Base-by-base conservation (phyloP, 2,797 vertebrate species). In the Danio kyathit region DNA sequence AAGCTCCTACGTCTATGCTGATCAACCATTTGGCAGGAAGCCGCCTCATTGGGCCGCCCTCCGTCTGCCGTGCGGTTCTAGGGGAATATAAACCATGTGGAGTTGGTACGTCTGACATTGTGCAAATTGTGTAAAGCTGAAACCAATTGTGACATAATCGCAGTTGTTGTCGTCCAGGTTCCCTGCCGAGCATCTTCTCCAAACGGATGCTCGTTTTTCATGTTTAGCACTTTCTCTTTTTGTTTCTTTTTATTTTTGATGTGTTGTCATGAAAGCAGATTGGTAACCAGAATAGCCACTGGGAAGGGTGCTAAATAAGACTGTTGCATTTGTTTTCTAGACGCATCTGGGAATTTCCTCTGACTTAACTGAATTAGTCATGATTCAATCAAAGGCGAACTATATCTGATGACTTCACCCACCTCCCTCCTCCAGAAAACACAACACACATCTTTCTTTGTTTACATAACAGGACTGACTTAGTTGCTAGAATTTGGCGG, bases 11-110 rank as follows among this genome's bases (percentile, higher is more conserved):
- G 1, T 40, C 69, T 63, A 41, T 52, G 46, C 38, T 83, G 89
- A 91, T 91, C 86, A 90, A 91, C 90, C 75, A 21, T 11, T 72
- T 80, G 49, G 59, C 64, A 67, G 74, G 59, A 77, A 67, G 71
- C 65, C 19, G 0, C n/a, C 10, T 77, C 44, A 41, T 41, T 38
- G 71, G 44, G 49, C 73, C 72, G 63, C 67, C 57, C 66, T 43
- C 16, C 57, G 14, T 76, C 76, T 80, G 76, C 66, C 29, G 52
- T 60, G 54, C 5, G 21, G 21, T 64, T 79, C 83, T 80, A 29
- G 73, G 71, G 61, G 71, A 52, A 74, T 87, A 71, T 86, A 85
- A 88, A 85, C 76, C 81, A 76, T 52, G 52, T 79, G 59, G 49
- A 56, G 71, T 51, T 60, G 57, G 17, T 38, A 16, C 54, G 59